These are phyloP conservation scores for Drosophila micromelanica DNA, from an alignment of 1,140 invertebrate genomes.

Conservation along the genomic window DNA sequence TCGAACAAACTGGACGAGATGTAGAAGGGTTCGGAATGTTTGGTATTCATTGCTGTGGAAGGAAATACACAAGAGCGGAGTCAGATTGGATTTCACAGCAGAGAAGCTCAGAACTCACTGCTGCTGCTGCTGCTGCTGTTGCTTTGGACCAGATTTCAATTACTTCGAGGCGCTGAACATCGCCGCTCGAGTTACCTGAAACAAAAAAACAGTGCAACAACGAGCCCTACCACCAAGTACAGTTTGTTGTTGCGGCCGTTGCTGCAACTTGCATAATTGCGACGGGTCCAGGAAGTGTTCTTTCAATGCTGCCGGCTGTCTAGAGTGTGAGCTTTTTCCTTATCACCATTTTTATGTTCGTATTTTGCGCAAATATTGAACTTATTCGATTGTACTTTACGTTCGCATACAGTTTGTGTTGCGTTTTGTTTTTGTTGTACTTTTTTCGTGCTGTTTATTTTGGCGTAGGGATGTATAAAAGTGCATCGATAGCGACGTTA, in stretches of 20 bases:
- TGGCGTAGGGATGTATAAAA: conserved; percentile 46
- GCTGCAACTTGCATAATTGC: conserved; percentile 80
- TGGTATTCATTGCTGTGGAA: conserved; percentile 69
- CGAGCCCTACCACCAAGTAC: conserved; percentile 36
- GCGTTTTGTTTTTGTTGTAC: conserved; percentile 51
- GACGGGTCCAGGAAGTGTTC: conserved; percentile 4
- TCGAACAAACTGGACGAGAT: conserved; percentile 72
- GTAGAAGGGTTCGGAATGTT: conserved; percentile 82
- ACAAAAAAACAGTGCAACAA: conserved; percentile 23
- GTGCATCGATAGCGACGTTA: conserved; percentile 34
- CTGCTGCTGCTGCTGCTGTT: conserved; percentile 18
- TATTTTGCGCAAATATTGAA: not conserved
- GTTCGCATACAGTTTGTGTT: conserved; percentile 35
- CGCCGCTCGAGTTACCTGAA: not conserved
- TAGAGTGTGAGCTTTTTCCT: not conserved
- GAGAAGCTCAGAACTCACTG: not conserved
- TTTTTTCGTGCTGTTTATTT: conserved; percentile 52
- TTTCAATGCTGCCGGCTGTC: not conserved
- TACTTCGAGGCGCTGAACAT: conserved; percentile 5
- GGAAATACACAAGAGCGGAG: not conserved
- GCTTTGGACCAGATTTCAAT: not conserved
- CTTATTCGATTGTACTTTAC: conserved; percentile 14
- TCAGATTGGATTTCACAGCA: not conserved
- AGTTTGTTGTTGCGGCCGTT: conserved; percentile 46
- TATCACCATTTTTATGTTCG: conserved; percentile 16